These are phyloP conservation scores for Phyllopteryx taeniolatus DNA, from an alignment of 2,113 vertebrate species.

Conservation along the genomic window DNA sequence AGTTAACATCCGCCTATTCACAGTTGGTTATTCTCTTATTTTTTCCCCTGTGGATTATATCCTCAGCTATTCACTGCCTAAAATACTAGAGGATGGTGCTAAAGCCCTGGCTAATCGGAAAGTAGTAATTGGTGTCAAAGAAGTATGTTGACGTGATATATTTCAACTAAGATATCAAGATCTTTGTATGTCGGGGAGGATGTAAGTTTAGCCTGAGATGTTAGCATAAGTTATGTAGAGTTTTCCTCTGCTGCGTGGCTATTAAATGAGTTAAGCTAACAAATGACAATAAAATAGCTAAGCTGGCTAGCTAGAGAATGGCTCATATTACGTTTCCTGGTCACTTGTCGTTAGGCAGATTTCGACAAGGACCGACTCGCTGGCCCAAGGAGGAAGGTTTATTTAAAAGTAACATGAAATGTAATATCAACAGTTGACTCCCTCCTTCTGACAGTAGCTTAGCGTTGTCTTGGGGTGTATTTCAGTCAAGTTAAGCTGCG, in stretches of 20 bases:
- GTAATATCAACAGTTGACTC: not conserved
- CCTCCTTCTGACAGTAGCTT: constrained; percentile 18
- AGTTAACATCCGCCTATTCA: too few species aligned
- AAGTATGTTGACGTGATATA: too few species aligned
- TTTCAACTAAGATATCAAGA: too few species aligned
- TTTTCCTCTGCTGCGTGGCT: not conserved
- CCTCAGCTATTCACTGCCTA: not conserved
- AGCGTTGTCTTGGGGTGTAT: constrained; percentile 23
- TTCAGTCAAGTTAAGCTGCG: constrained; percentile 37
- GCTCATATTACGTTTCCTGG: not conserved
- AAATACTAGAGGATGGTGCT: not conserved
- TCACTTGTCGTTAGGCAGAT: not conserved
- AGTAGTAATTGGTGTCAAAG: not conserved
- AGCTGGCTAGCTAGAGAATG: not conserved
- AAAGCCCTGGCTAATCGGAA: not conserved
- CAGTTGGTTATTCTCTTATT: too few species aligned
- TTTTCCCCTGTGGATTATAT: too few species aligned
- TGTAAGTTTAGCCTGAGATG: too few species aligned
- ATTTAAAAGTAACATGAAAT: not conserved
- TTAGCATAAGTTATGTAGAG: too few species aligned
- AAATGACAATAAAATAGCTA: not conserved
- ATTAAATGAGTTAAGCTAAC: not conserved
- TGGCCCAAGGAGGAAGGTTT: not conserved
- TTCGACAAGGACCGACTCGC: not conserved
- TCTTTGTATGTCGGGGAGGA: too few species aligned